Base-by-base conservation (phyloP, 2,888 invertebrate genomes). In the Drosophila koepferae region DNA sequence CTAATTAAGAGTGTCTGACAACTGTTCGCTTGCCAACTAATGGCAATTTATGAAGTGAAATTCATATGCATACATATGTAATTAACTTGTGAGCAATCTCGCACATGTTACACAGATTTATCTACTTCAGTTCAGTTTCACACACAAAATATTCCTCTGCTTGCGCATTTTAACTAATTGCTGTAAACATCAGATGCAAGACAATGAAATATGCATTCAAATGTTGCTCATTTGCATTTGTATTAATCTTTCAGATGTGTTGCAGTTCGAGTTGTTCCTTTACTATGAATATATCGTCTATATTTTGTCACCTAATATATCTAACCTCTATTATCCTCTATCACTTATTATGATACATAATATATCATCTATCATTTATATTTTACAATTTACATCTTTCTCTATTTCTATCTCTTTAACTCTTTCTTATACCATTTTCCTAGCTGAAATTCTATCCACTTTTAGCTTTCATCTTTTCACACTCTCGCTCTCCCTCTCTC, bases 41-140 rank as follows among this genome's bases (percentile, higher is more conserved):
- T 60, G 48, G 18, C 38, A 28, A 49, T 41, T 40, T 43, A 34
- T 54, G 53, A 53, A 36, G 12, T 63, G 41, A n/a, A 41, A 49
- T 61, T 48, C 61, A 61, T 48, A 63, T 63, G 14, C 36, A 58
- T 48, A 20, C 53, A 46, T 31, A 16, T 51, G 51, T n/a, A 48
- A 36, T 36, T 28, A 48, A 18, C 55, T 18, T 20, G 12, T 41
- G 41, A 36, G 55, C 46, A 14, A 38, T 1, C n/a, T 1, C n/a
- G 20, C 23, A 8, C n/a, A 38, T 36, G n/a, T 28, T 16, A 23
- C 40, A n/a, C 18, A 1, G 38, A 34, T 49, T 40, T 41, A 60
- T 51, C 49, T 4, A 4, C 49, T 10, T 20, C 49, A 40, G 5
- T 10, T 20, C 49, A 40, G 5, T 14, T 60, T 14, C 28, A 6